These are phyloP conservation scores for Perca fluviatilis DNA, from an alignment of 2,113 vertebrate genomes.

Conservation along the genomic window DNA sequence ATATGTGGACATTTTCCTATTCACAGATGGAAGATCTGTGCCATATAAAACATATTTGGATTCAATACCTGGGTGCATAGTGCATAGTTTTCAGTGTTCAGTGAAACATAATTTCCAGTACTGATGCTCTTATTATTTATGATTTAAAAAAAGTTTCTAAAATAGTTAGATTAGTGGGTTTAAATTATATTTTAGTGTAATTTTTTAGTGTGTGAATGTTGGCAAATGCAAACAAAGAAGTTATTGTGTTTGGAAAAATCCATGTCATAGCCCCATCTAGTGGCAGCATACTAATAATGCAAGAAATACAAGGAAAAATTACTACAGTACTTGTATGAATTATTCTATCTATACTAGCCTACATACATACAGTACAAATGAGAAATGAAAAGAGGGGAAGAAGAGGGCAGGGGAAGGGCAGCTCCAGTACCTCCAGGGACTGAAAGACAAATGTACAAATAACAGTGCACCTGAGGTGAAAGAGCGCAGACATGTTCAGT, in stretches of 20 bases:
- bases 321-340: background rate
- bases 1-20: background rate
- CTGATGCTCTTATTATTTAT: no score
- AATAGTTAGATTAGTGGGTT: no score
- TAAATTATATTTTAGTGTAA: background rate
- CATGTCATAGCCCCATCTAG: slow-evolving; percentile 60
- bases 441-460: slow-evolving; percentile 17
- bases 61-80: background rate
- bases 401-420: background rate
- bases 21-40: background rate
- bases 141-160: background rate
- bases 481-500: background rate
- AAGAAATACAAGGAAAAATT: background rate
- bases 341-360: background rate
- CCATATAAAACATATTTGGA: background rate
- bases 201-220: background rate
- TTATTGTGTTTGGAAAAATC: background rate
- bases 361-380: background rate
- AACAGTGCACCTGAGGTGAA: background rate
- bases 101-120: background rate
- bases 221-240: background rate
- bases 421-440: background rate
- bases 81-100: background rate
- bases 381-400: background rate
- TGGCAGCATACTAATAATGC: slow-evolving; percentile 46